Base-by-base conservation (phyloP, 2,888 invertebrate genomes). In the Troides aeacus region DNA sequence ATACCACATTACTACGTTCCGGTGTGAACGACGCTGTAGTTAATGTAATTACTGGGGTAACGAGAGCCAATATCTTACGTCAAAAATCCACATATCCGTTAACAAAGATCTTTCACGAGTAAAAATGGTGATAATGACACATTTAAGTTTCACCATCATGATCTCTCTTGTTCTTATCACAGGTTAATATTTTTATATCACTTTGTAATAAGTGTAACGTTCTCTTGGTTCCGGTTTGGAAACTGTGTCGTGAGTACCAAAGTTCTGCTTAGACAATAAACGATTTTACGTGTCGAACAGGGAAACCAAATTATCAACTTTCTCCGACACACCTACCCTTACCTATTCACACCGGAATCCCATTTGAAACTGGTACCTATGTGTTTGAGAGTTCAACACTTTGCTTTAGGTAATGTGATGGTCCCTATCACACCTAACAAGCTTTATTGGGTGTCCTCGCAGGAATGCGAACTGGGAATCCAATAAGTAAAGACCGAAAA, bases 281-380 rank as follows among this genome's bases (percentile, higher is more conserved):
- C 89, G 89, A 89, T 86, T 89, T 90, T 89, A 89, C 89, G 89
- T 91, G 89, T 90, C 86, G 86, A 88, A 90, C 87, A 87, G 84
- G 87, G 86, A 88, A 92, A 92, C 90, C 88, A 89, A 92, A 92
- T 92, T 91, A 91, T 88, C 87, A 88, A 89, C 89, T 90, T 86
- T 83, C 78, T 84, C 85, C 78, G 89, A 88, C 79, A 81, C 86
- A 89, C 89, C 89, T 89, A 87, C 86, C 84, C 81, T 79, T 80
- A 76, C 76, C 80, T 80, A 76, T 76, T 78, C 77, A 76, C 80
- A 83, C 81, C 83, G 68, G 84, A 86, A 88, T 89, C 87, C 85
- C 81, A 83, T 84, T 79, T 80, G 76, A 83, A 84, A 83, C 83
- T 80, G 78, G 82, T 77, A 79, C 81, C 81, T 81, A 76, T 83